phyloP scores from a whole-genome alignment of 2,797 vertebrate genomes.

The Sphenodon punctatus region DNA sequence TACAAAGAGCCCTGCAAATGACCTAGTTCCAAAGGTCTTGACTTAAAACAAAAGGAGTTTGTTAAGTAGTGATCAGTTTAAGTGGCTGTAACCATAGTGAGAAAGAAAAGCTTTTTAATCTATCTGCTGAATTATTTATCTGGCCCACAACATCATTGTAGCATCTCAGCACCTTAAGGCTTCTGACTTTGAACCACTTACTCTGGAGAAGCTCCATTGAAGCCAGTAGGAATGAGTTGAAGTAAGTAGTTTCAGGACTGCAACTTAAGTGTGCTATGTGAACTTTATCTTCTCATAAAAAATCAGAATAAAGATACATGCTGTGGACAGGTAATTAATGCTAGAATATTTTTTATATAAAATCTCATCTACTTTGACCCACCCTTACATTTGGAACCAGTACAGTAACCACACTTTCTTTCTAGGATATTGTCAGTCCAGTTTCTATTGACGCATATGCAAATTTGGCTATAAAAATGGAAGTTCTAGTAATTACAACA shows the following conservation, averaged over 20 bases:
- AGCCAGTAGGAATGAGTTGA: no score
- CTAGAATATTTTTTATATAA: no score
- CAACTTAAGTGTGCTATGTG: no score
- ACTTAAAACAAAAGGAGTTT: constrained; percentile 30
- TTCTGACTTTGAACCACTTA: no score
- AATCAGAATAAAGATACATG: not conserved
- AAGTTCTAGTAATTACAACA: no score
- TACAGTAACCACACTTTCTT: no score
- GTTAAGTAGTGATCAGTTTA: not conserved
- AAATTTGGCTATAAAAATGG: not conserved
- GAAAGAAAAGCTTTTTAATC: not conserved
- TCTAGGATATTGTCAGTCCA: not conserved
- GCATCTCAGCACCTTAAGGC: constrained; percentile 1
- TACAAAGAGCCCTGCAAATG: not conserved
- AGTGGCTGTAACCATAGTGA: not conserved
- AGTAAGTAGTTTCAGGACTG: no score
- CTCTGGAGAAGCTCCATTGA: no score
- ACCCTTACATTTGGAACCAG: no score
- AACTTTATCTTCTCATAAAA: not conserved
- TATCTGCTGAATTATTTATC: constrained; percentile 31
- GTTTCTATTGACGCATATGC: not conserved
- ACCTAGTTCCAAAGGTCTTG: constrained; percentile 18
- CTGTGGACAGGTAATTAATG: no score
- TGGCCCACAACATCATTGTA: not conserved
- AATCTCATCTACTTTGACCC: no score